Evolutionary conservation across 2,888 invertebrate genomes (phyloP).

Genomic region (Lamproptera curius): DNA sequence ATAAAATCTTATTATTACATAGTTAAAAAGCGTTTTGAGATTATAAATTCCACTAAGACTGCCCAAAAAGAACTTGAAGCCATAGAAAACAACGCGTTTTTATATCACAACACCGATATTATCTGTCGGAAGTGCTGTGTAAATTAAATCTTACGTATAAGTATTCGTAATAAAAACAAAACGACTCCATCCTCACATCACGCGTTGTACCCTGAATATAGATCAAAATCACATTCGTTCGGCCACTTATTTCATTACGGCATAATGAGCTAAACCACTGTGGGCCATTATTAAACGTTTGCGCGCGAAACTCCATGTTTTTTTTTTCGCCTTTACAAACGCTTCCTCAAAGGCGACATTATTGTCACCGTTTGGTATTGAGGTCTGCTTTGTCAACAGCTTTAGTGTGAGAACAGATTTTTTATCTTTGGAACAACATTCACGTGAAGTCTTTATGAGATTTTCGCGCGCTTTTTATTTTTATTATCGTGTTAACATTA

Average conservation of each 20-base stretch:
- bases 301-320: constrained; percentile 31
- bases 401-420: constrained; percentile 53
- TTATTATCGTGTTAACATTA: too few relatives aligned
- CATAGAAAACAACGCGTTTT: too few relatives aligned
- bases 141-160: too few relatives aligned
- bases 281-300: constrained; percentile 23
- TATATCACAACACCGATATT: too few relatives aligned
- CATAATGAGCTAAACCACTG: constrained; percentile 30
- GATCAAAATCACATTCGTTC: constrained; percentile 34
- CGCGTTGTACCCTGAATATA: constrained; percentile 1
- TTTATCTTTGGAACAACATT: constrained; percentile 31
- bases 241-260: constrained; percentile 57
- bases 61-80: too few relatives aligned
- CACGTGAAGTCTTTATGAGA: too few relatives aligned
- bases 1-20: too few relatives aligned
- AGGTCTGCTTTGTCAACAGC: constrained; percentile 35
- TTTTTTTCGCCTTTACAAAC: constrained; percentile 29
- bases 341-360: constrained; percentile 50
- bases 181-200: not conserved
- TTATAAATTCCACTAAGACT: too few relatives aligned
- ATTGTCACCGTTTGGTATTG: constrained; percentile 54
- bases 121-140: too few relatives aligned
- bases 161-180: not conserved
- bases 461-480: too few relatives aligned
- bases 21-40: too few relatives aligned